These are phyloP conservation scores for Neocloeon triangulifer DNA, from an alignment of 1,140 invertebrate species.

Conservation along the genomic window DNA sequence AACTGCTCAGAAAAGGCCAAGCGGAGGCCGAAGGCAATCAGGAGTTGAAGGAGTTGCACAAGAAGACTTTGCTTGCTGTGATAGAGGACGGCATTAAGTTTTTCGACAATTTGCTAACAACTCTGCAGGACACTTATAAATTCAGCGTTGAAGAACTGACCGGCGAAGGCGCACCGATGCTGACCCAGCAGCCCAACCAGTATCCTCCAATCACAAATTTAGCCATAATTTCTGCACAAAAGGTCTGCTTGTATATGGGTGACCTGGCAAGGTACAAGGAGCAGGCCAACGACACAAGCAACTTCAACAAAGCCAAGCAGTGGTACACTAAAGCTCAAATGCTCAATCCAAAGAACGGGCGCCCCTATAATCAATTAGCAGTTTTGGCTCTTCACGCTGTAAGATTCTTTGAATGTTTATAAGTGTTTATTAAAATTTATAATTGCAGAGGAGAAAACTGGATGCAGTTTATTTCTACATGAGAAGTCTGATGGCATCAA, in stretches of 20 bases:
- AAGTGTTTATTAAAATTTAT: neutral
- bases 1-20: constrained; percentile 46
- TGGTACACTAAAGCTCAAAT: constrained; percentile 86
- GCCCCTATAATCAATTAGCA: constrained; percentile 87
- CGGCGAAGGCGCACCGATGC: constrained; percentile 14
- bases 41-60: constrained; percentile 30
- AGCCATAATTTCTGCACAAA: constrained; percentile 63
- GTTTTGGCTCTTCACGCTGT: constrained; percentile 74
- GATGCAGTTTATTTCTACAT: constrained; percentile 96
- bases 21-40: constrained; percentile 21
- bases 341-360: constrained; percentile 83
- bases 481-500: constrained; percentile 80
- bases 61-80: constrained; percentile 40
- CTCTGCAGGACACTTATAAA: constrained; percentile 47
- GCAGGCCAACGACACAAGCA: constrained; percentile 55
- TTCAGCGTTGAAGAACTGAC: constrained; percentile 45
- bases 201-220: too few species aligned
- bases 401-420: constrained; percentile 23
- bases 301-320: constrained; percentile 66
- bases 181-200: constrained; percentile 37
- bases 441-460: constrained; percentile 62
- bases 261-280: constrained; percentile 80
- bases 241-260: constrained; percentile 69
- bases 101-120: constrained; percentile 49
- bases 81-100: constrained; percentile 57